These are phyloP conservation scores for Macrosoma leucophasiata DNA, from an alignment of 2,888 invertebrate species.

Conservation along the genomic window DNA sequence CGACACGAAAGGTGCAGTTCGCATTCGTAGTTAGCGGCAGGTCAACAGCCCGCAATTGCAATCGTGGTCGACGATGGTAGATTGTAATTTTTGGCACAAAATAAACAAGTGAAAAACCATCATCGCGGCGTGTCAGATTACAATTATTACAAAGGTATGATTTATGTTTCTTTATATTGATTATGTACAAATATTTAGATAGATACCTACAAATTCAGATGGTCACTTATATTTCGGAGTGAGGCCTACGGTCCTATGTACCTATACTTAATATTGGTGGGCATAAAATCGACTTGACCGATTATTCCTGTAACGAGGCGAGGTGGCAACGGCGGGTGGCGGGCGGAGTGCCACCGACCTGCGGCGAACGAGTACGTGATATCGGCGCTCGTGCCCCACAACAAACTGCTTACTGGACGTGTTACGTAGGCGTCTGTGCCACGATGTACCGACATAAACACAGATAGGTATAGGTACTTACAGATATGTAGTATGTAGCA, in stretches of 20 bases:
- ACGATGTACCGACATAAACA: constrained; percentile 59
- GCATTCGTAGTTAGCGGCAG: constrained; percentile 50
- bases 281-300: constrained; percentile 55
- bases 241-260: constrained; percentile 9
- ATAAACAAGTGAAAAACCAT: constrained; percentile 13
- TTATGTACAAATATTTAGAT: constrained; percentile 3
- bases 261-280: constrained; percentile 27
- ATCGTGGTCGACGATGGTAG: constrained; percentile 49
- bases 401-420: constrained; percentile 74
- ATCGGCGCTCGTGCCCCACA: constrained; percentile 72
- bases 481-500: constrained; percentile 20
- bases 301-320: constrained; percentile 68
- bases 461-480: constrained; percentile 30
- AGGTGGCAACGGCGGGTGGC: constrained; percentile 57
- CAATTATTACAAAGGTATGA: no score
- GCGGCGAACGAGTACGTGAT: constrained; percentile 66
- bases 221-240: constrained; percentile 12
- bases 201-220: constrained; percentile 4
- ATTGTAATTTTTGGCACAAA: constrained; percentile 50
- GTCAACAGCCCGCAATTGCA: constrained; percentile 67
- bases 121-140: constrained; percentile 6
- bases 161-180: constrained; percentile 1
- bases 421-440: constrained; percentile 69
- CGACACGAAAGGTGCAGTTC: constrained; percentile 38
- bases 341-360: constrained; percentile 53